Percentiles rank a stretch among this genome's conserved stretches.
phyloP scores from a whole-genome alignment of 2,113 vertebrate species.

The Sylvicapra grimmia region DNA sequence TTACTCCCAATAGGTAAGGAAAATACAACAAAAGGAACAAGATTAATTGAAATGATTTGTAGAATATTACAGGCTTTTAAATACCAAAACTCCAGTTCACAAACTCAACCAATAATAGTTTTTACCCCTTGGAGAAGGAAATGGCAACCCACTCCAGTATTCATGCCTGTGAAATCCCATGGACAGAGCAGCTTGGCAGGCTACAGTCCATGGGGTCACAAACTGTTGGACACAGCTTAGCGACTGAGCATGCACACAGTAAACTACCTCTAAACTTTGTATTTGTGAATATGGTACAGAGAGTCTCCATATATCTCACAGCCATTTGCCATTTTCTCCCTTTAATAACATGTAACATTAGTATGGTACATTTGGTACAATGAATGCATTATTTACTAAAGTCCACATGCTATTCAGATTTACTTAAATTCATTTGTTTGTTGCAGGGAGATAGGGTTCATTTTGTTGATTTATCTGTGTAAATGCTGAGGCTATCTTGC shows the following conservation, averaged over 20 bases:
- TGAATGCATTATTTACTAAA: background rate
- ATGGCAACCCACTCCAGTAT: background rate
- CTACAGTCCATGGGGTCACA: background rate
- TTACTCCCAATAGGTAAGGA: background rate
- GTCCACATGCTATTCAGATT: background rate
- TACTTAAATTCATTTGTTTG: background rate
- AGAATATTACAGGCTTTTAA: background rate
- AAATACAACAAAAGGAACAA: background rate
- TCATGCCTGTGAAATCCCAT: background rate
- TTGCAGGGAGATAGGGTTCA: background rate
- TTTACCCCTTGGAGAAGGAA: background rate
- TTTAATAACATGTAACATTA: background rate
- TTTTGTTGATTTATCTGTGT: background rate
- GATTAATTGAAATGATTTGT: background rate
- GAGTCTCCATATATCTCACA: background rate
- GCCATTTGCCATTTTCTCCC: background rate
- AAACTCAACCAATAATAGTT: background rate
- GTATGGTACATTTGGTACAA: background rate
- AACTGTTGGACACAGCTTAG: background rate
- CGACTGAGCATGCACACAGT: background rate
- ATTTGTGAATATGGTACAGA: background rate
- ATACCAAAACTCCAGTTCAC: background rate
- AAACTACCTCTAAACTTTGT: background rate
- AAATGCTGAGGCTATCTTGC: background rate
- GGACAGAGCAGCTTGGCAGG: background rate